These are phyloP conservation scores for Brachycybe producta DNA, from an alignment of 2,888 invertebrate genomes.

Conservation along the genomic window DNA sequence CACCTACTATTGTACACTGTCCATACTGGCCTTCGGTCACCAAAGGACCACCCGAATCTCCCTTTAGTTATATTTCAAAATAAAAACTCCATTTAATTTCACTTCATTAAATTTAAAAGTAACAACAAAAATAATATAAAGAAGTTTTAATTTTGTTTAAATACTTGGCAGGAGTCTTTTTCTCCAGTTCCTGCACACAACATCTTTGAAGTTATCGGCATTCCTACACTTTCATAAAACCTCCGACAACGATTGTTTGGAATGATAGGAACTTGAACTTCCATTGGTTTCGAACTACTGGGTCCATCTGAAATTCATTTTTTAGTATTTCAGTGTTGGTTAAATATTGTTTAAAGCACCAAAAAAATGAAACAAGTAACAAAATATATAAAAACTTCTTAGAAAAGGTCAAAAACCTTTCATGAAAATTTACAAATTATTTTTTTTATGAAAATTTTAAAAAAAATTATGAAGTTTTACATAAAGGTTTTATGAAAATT, in stretches of 20 bases:
- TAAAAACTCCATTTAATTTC: not conserved
- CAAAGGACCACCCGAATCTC: constrained; percentile 9
- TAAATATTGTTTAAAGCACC: no score
- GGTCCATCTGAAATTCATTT: no score
- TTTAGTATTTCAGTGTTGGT: no score
- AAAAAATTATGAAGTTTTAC: not conserved
- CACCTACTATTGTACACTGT: not conserved
- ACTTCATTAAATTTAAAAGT: not conserved
- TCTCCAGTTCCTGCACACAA: constrained; percentile 4
- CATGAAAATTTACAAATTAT: not conserved
- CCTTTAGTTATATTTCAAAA: not conserved
- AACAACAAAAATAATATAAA: not conserved
- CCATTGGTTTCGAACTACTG: no score
- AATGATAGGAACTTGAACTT: constrained; percentile 1
- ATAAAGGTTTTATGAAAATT: no score
- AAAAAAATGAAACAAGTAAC: no score
- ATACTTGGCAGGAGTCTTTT: constrained; percentile 10
- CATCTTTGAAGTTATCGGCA: constrained; percentile 2
- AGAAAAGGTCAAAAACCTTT: not conserved
- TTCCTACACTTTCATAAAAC: not conserved
- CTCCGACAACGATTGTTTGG: not conserved
- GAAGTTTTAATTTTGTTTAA: no score
- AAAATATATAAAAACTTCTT: not conserved
- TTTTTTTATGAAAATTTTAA: not conserved
- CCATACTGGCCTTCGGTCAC: not conserved